Percentiles rank a stretch among this genome's conserved stretches.
Conservation (phyloP, 1,140 invertebrate species). For the Drosophila parabipectinata region DNA sequence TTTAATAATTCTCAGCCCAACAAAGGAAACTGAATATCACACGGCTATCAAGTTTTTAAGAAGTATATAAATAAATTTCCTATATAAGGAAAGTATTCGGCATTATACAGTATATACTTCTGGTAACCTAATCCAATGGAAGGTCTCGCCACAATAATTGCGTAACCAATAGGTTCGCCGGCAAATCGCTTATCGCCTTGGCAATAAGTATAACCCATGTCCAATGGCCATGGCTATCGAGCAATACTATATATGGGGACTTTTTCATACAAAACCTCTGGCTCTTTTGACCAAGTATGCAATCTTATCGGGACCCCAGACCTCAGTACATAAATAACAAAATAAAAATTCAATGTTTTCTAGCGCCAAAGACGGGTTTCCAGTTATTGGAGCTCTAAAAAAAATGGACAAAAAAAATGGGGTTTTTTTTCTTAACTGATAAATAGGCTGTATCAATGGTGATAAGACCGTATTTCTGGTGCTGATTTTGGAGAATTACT, state of each 20-base stretch:
- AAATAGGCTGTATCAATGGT: slow-evolving; percentile 10
- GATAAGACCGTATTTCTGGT: slow-evolving; percentile 4
- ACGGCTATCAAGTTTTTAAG: slow-evolving; percentile 14
- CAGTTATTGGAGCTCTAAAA: slow-evolving; percentile 5
- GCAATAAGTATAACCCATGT: slow-evolving; percentile 12
- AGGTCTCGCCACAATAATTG: slow-evolving; percentile 28
- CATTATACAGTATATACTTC: slow-evolving; percentile 4
- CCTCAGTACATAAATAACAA: slow-evolving; percentile 16
- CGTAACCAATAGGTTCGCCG: slow-evolving; percentile 28
- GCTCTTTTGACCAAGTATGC: slow-evolving; percentile 44
- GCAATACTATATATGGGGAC: slow-evolving; percentile 18
- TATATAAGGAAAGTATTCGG: no score
- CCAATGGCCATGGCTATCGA: slow-evolving; percentile 54
- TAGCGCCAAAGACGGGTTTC: slow-evolving; percentile 4
- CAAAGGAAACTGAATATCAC: slow-evolving; percentile 10
- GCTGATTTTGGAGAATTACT: neutral
- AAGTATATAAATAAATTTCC: slow-evolving; percentile 9
- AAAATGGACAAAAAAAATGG: neutral
- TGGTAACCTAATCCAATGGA: slow-evolving; percentile 31
- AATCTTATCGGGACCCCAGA: slow-evolving; percentile 62
- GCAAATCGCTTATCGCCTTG: slow-evolving; percentile 38
- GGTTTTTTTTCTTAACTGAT: slow-evolving; percentile 24
- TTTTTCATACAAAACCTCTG: slow-evolving; percentile 16
- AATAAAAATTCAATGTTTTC: slow-evolving; percentile 1
- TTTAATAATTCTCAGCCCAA: slow-evolving; percentile 30